Percentiles rank a stretch among this genome's conserved stretches.
Evolutionary conservation across 2,888 invertebrate genomes (phyloP).

Genomic region (Craniophora ligustri): DNA sequence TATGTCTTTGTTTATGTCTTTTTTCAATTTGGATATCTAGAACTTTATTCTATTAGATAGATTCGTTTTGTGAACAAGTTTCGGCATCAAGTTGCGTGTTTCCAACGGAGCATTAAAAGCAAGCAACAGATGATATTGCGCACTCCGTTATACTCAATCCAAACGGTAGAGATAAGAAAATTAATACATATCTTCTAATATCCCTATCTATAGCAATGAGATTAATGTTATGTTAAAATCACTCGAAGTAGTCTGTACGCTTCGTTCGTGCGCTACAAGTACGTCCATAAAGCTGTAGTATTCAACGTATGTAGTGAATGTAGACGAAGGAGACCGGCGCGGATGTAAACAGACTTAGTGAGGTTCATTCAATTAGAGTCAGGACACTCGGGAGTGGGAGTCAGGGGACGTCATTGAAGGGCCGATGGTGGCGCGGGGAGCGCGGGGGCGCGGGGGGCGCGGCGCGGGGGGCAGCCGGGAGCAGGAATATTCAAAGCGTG

Average conservation of each 20-base stretch:
- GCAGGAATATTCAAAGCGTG: slow-evolving; percentile 89
- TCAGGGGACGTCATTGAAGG: slow-evolving; percentile 84
- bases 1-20: slow-evolving; percentile 63
- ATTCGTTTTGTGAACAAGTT: slow-evolving; percentile 61
- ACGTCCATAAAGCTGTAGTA: slow-evolving; percentile 35
- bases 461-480: slow-evolving; percentile 72
- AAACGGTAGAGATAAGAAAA: slow-evolving; percentile 54
- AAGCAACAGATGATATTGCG: slow-evolving; percentile 51
- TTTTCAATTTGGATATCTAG: slow-evolving; percentile 51
- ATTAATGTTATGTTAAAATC: slow-evolving; percentile 38
- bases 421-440: slow-evolving; percentile 69
- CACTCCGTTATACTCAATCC: slow-evolving; percentile 39
- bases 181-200: slow-evolving; percentile 52
- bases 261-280: slow-evolving; percentile 37
- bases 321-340: slow-evolving; percentile 62
- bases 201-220: slow-evolving; percentile 44
- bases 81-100: slow-evolving; percentile 52
- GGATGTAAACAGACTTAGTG: slow-evolving; percentile 80
- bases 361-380: slow-evolving; percentile 82
- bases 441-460: slow-evolving; percentile 44
- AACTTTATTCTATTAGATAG: slow-evolving; percentile 42
- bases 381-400: slow-evolving; percentile 77
- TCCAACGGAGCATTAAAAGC: slow-evolving; percentile 46
- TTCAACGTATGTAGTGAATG: slow-evolving; percentile 50
- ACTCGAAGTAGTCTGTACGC: slow-evolving; percentile 28